A percentile compares a stretch with the other conserved stretches of the same genome.
phyloP scores from a whole-genome alignment of 2,888 invertebrate species.

The Branchellion lobata region DNA sequence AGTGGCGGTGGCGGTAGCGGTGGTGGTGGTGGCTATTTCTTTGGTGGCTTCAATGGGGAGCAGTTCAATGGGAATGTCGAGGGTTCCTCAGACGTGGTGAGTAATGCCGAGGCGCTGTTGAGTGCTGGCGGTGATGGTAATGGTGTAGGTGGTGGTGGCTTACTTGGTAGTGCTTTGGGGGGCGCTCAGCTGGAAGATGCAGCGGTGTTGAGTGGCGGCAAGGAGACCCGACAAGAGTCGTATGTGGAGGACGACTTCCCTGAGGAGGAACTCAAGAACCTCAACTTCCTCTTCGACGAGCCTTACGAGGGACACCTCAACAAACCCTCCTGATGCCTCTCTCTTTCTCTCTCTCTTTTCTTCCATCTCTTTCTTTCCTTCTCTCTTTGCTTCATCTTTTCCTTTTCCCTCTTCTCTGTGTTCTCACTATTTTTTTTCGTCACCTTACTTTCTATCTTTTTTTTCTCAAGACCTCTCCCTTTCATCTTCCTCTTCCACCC shows the following conservation, averaged over 20 bases:
- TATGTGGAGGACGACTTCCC: neutral
- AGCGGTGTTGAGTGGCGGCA: neutral
- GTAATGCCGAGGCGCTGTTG: neutral
- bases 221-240: neutral
- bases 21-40: neutral
- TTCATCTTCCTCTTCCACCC: neutral
- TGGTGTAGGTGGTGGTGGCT: neutral
- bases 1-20: neutral
- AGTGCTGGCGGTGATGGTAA: neutral
- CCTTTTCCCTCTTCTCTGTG: conserved; percentile 1
- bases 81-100: neutral
- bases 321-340: conserved; percentile 39
- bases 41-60: neutral
- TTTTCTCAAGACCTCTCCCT: neutral
- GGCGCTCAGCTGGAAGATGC: neutral
- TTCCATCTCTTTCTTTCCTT: conserved; percentile 32
- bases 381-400: conserved; percentile 31
- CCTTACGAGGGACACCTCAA: neutral
- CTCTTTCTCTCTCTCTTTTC: conserved; percentile 40
- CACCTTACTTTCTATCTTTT: conserved; percentile 1
- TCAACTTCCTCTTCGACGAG: conserved; percentile 18
- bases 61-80: neutral
- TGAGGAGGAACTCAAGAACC: neutral
- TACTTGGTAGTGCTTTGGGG: neutral
- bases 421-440: conserved; percentile 1